Percentiles rank a stretch among this genome's conserved stretches.
Evolutionary conservation across 2,113 vertebrate species (phyloP).

Genomic region (Dromas ardeola): DNA sequence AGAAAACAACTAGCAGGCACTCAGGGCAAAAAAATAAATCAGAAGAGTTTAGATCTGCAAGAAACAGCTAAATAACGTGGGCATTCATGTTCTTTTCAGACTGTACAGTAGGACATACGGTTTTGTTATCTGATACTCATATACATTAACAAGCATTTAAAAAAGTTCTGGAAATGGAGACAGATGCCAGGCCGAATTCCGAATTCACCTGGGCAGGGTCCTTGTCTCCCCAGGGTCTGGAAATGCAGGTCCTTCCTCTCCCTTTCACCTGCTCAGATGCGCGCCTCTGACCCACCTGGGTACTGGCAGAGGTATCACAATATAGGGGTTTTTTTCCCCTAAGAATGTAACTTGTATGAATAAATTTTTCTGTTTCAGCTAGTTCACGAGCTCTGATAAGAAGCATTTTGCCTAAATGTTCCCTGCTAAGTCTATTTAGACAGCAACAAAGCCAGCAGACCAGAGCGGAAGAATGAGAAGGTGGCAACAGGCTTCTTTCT

Average conservation of each 20-base stretch:
- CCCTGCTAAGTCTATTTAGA: neutral
- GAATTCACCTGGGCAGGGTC: neutral
- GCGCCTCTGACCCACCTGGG: neutral
- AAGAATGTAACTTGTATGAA: neutral
- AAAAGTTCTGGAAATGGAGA: neutral
- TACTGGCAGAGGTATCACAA: neutral
- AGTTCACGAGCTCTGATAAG: neutral
- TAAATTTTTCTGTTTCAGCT: neutral
- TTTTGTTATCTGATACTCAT: neutral
- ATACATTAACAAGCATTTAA: neutral
- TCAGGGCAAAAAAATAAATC: neutral
- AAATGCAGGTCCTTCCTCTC: neutral
- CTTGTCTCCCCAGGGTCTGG: neutral
- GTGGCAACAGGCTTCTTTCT: neutral
- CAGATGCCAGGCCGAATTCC: neutral
- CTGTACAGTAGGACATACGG: neutral
- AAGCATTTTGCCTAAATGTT: neutral
- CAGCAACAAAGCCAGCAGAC: neutral
- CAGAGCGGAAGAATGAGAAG: neutral
- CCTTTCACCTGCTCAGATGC: neutral
- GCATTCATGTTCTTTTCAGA: neutral
- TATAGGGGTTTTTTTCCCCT: accelerated
- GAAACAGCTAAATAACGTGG: neutral
- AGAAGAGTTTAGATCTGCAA: neutral
- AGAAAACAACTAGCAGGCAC: neutral